Evolutionary conservation across 53 echinoderm and acorn worm species (phyloP).

Genomic region (Arbacia lixula): DNA sequence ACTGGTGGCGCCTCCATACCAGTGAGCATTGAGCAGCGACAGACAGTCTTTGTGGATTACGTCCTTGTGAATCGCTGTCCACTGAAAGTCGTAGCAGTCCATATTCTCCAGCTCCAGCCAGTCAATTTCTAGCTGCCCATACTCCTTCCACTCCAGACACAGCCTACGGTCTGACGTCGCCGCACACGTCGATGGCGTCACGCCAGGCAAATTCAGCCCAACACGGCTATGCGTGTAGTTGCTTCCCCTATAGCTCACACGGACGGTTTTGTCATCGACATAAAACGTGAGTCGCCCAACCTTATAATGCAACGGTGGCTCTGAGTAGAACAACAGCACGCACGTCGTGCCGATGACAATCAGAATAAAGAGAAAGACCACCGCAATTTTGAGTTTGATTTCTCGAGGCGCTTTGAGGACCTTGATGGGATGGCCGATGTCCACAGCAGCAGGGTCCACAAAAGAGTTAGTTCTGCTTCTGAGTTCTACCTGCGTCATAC

Average conservation of each 20-base stretch:
- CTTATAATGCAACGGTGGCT: constrained; percentile 83
- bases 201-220: constrained; percentile 71
- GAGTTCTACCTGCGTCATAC: constrained; percentile 48
- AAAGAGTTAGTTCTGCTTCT: constrained; percentile 21
- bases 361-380: constrained; percentile 71
- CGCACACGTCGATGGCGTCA: constrained; percentile 79
- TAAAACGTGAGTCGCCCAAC: constrained; percentile 77
- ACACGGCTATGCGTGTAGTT: constrained; percentile 69
- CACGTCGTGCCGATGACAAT: constrained; percentile 82
- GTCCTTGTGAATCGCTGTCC: constrained; percentile 70
- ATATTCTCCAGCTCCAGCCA: constrained; percentile 56
- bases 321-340: constrained; percentile 75
- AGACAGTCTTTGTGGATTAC: constrained; percentile 79
- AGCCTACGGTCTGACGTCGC: constrained; percentile 56
- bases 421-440: constrained; percentile 80
- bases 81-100: constrained; percentile 84
- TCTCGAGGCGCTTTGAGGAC: constrained; percentile 82
- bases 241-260: constrained; percentile 53
- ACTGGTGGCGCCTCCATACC: constrained; percentile 88
- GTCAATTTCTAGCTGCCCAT: constrained; percentile 71
- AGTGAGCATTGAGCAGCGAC: constrained; percentile 78
- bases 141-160: constrained; percentile 79
- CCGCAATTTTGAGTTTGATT: constrained; percentile 82
- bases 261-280: constrained; percentile 67
- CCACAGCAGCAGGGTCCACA: constrained; percentile 61